Evolutionary conservation across 1,140 invertebrate genomes (phyloP).

Genomic region (Zaprionus inermis): DNA sequence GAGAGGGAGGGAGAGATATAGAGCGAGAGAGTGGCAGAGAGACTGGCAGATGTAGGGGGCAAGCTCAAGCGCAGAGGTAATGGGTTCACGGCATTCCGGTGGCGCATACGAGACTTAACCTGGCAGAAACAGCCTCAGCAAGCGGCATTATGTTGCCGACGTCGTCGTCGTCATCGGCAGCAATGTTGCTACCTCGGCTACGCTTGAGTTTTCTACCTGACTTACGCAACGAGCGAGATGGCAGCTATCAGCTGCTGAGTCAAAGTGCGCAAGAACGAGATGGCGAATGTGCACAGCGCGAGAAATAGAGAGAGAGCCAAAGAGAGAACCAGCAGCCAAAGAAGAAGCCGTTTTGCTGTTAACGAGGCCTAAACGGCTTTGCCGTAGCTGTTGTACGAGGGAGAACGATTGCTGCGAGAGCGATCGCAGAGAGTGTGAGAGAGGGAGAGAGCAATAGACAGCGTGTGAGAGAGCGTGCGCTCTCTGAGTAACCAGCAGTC

Average conservation of each 20-base stretch:
- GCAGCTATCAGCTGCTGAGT: conserved; percentile 15
- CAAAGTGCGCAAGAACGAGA: conserved; percentile 33
- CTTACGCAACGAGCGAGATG: conserved; percentile 77
- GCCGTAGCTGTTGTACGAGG: conserved; percentile 22
- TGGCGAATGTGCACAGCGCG: conserved; percentile 15
- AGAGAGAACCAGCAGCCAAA: conserved; percentile 10
- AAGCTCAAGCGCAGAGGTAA: conserved; percentile 58
- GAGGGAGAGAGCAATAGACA: neutral
- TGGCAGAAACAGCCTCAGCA: conserved; percentile 40
- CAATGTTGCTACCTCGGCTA: conserved; percentile 80
- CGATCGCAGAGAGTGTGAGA: neutral
- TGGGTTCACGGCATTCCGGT: conserved; percentile 81
- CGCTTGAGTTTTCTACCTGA: conserved; percentile 80
- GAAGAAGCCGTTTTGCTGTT: conserved; percentile 73
- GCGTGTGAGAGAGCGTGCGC: conserved; percentile 6
- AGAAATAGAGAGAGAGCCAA: conserved; percentile 36
- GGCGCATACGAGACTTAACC: conserved; percentile 73
- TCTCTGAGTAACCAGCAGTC: neutral
- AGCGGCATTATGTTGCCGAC: conserved; percentile 69
- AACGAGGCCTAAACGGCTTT: conserved; percentile 80
- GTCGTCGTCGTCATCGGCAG: conserved; percentile 49
- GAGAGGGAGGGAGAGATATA: neutral
- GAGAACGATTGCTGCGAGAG: conserved; percentile 4
- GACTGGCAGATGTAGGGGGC: neutral
- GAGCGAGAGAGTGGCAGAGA: neutral